A percentile compares a stretch with the other conserved stretches of the same genome.
Evolutionary conservation across 2,113 vertebrate species (phyloP).

Genomic region (Pao palembangensis): DNA sequence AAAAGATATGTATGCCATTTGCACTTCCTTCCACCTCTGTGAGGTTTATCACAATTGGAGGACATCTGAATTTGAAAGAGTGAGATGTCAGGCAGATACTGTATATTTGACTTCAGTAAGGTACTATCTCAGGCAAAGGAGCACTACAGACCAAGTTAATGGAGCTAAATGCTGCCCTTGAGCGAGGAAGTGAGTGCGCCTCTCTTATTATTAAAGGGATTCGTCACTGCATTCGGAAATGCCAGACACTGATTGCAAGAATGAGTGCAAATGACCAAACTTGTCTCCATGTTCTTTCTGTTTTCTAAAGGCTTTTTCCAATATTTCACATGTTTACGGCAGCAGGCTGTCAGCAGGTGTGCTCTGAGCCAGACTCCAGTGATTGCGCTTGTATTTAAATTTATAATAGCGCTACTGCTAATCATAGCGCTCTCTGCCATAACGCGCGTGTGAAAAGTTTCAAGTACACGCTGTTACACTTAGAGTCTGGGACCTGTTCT

Average conservation of each 20-base stretch:
- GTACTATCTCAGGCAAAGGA: conserved; percentile 22
- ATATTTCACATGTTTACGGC: background rate
- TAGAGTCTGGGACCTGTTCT: conserved; percentile 52
- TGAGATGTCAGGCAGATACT: conserved; percentile 25
- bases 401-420: background rate
- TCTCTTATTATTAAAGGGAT: conserved; percentile 55
- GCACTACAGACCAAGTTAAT: conserved; percentile 32
- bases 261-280: conserved; percentile 34
- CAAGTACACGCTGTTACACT: conserved; percentile 1
- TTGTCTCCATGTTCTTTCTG: conserved; percentile 3
- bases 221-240: conserved; percentile 30
- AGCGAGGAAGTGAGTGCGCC: conserved; percentile 31
- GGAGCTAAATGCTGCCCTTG: conserved; percentile 31
- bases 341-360: background rate
- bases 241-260: conserved; percentile 13
- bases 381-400: background rate
- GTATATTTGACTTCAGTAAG: conserved; percentile 20
- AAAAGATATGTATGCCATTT: conserved; percentile 3
- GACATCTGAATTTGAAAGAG: conserved; percentile 33
- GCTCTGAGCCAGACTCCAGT: background rate
- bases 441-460: conserved; percentile 5
- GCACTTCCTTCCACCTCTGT: conserved; percentile 23
- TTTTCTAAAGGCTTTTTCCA: background rate
- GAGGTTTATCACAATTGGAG: conserved; percentile 26
- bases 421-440: background rate